Percentiles rank a stretch among this genome's conserved stretches.
These are phyloP conservation scores for Pipistrellus pygmaeus DNA, from an alignment of 2,797 vertebrate species.

Conservation along the genomic window DNA sequence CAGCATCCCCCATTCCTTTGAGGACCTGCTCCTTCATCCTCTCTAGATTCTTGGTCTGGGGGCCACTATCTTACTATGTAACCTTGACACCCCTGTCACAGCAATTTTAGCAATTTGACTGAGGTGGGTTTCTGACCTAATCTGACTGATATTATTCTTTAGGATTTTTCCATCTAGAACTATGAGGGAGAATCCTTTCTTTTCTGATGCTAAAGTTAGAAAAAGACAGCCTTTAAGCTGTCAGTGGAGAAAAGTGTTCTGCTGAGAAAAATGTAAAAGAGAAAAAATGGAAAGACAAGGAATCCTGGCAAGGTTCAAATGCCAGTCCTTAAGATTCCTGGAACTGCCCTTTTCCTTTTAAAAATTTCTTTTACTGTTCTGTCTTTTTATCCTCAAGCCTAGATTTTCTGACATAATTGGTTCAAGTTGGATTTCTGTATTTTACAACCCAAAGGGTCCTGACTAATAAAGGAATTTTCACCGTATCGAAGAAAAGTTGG, in stretches of 20 bases:
- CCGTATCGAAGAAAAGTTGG: not conserved
- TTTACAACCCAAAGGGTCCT: not conserved
- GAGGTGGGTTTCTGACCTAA: not conserved
- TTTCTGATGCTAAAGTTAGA: not conserved
- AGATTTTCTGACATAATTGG: conserved; percentile 18
- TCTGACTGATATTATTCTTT: not conserved
- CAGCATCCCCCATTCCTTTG: accelerated
- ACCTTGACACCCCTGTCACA: not conserved
- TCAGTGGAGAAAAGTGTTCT: not conserved
- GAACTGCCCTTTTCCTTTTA: conserved; percentile 2
- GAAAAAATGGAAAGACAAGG: not conserved
- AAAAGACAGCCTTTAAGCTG: conserved; percentile 5
- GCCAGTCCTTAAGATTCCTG: not conserved
- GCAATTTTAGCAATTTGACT: not conserved
- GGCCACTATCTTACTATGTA: too few species aligned
- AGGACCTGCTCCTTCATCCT: not conserved
- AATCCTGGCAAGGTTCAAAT: not conserved
- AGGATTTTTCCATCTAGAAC: conserved; percentile 34
- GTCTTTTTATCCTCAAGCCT: not conserved
- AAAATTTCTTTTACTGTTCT: conserved; percentile 18
- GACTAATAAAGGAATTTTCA: conserved; percentile 5
- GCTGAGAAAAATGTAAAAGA: not conserved
- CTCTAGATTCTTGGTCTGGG: not conserved
- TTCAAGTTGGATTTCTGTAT: conserved; percentile 24
- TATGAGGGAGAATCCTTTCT: not conserved